A percentile compares a stretch with the other conserved stretches of the same genome.
Evolutionary conservation across 2,888 invertebrate species (phyloP).

Genomic region (Stramonita haemastoma): DNA sequence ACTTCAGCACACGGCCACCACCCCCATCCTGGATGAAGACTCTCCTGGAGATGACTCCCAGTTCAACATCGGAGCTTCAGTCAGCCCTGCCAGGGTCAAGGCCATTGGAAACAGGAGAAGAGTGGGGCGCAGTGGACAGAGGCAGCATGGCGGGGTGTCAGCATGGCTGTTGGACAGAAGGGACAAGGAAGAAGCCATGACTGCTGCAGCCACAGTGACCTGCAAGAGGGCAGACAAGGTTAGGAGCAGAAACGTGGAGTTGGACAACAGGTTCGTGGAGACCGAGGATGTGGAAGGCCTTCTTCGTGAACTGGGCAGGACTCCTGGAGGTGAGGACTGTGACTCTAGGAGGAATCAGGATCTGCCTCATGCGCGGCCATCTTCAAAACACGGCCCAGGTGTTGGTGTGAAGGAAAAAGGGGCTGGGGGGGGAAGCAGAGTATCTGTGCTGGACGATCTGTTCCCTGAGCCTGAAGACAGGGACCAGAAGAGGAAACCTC

Average conservation of each 20-base stretch:
- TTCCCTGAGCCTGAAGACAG: conserved; percentile 43
- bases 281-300: conserved; percentile 41
- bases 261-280: neutral
- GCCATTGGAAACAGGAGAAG: neutral
- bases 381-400: too few relatives aligned
- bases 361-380: too few relatives aligned
- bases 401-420: too few relatives aligned
- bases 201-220: neutral
- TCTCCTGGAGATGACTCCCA: neutral
- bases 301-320: conserved; percentile 40
- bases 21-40: neutral
- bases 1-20: neutral
- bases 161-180: neutral
- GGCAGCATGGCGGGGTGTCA: neutral
- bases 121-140: neutral
- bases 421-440: neutral
- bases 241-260: neutral
- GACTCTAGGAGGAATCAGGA: neutral
- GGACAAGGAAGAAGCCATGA: neutral
- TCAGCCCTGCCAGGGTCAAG: conserved; percentile 22
- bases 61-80: neutral
- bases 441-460: conserved; percentile 55
- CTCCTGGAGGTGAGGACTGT: neutral
- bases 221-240: neutral
- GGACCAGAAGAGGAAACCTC: conserved; percentile 46